phyloP scores from a whole-genome alignment of 2,113 vertebrate genomes.

The Philantomba maxwellii region DNA sequence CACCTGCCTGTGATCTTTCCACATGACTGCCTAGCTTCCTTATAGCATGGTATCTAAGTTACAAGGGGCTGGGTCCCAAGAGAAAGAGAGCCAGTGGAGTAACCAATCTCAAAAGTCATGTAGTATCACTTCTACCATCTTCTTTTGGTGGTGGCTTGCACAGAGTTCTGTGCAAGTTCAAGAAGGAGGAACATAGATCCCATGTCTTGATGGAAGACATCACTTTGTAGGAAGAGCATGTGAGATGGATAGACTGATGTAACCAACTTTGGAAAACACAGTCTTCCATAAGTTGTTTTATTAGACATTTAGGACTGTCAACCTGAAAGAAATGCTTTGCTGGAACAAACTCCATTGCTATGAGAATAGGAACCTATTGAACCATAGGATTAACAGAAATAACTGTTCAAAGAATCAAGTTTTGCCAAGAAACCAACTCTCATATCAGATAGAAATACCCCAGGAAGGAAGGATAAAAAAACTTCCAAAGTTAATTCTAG shows the following conservation, averaged over 20 bases:
- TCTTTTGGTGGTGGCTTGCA: not conserved
- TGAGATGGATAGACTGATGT: not conserved
- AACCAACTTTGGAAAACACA: not conserved
- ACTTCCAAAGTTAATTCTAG: slow-evolving; percentile 52
- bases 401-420: not conserved
- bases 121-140: not conserved
- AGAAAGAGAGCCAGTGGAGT: not conserved
- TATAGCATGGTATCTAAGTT: not conserved
- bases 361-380: not conserved
- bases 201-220: not conserved
- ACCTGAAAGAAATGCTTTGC: not conserved
- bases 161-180: not conserved
- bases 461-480: not conserved
- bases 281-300: not conserved
- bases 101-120: not conserved
- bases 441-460: not conserved
- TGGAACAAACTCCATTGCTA: not conserved
- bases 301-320: not conserved
- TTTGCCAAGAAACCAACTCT: slow-evolving; percentile 24
- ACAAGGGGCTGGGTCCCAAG: not conserved
- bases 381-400: not conserved
- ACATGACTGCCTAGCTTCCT: not conserved
- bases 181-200: not conserved
- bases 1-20: not conserved
- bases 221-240: not conserved